phyloP scores from a whole-genome alignment of 2,797 vertebrate genomes.

The Tolypeutes matacus region DNA sequence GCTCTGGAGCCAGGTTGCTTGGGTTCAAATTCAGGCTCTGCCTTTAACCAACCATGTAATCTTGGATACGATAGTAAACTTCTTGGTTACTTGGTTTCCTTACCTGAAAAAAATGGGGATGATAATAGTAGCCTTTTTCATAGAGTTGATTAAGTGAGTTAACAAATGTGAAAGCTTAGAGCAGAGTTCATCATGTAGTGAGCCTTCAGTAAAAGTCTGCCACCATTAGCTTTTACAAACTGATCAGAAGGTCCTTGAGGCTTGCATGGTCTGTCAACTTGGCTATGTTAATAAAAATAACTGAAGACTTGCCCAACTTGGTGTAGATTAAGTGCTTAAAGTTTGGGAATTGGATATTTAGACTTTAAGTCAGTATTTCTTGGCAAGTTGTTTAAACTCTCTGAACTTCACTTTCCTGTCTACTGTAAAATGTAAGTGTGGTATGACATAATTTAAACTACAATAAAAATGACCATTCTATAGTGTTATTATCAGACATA shows the following conservation, averaged over 20 bases:
- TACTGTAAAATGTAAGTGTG: slow-evolving; percentile 34
- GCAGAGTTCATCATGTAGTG: not conserved
- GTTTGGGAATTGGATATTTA: slow-evolving; percentile 19
- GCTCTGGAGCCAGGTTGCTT: not conserved
- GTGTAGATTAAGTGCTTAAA: not conserved
- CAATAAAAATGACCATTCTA: not conserved
- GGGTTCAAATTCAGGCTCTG: slow-evolving; percentile 38
- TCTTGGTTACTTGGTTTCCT: slow-evolving; percentile 23
- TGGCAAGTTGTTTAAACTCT: slow-evolving; percentile 26
- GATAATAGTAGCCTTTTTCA: not conserved
- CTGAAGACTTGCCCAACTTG: not conserved
- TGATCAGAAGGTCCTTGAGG: not conserved
- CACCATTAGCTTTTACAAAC: not conserved
- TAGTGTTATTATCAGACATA: slow-evolving; percentile 1
- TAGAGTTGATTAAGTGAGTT: too few species aligned
- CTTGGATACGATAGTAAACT: not conserved
- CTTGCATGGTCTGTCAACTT: not conserved
- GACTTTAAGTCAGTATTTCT: slow-evolving; percentile 11
- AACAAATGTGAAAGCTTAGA: not conserved
- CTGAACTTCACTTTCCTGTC: slow-evolving; percentile 54
- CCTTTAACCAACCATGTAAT: not conserved
- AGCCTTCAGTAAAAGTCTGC: not conserved
- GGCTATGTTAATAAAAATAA: slow-evolving; percentile 8
- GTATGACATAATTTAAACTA: not conserved
- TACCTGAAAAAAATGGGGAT: slow-evolving; percentile 22